These are phyloP conservation scores for chimpanzee (Pan troglodytes) DNA, from an alignment of 2,113 vertebrate species.

Conservation along the genomic window NHGRI_mPanTro3-v2.1_pri NC_072421.2:95217501-95218000, in stretches of 20 bases:
- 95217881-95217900: neutral
- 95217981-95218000: constrained; percentile 82
- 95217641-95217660: constrained; percentile 70
- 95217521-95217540: constrained; percentile 55
- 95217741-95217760: constrained; percentile 39
- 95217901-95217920: constrained; percentile 24
- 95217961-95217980: constrained; percentile 82
- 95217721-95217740: constrained; percentile 26
- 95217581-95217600: constrained; percentile 67
- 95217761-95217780: neutral
- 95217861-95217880: neutral
- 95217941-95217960: constrained; percentile 70
- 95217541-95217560: constrained; percentile 71
- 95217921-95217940: constrained; percentile 37
- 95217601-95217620: constrained; percentile 60
- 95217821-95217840: constrained; percentile 41
- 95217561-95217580: constrained; percentile 66
- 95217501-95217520: constrained; percentile 55
- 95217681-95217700: constrained; percentile 10
- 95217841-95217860: neutral
- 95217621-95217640: constrained; percentile 70
- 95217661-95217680: constrained; percentile 52
- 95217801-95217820: constrained; percentile 58
- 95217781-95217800: constrained; percentile 43
- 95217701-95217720: constrained; percentile 10